Percentiles rank a stretch among this genome's conserved stretches.
phyloP scores from a whole-genome alignment of 1,140 invertebrate species.

The Drosophila nasuta region DNA sequence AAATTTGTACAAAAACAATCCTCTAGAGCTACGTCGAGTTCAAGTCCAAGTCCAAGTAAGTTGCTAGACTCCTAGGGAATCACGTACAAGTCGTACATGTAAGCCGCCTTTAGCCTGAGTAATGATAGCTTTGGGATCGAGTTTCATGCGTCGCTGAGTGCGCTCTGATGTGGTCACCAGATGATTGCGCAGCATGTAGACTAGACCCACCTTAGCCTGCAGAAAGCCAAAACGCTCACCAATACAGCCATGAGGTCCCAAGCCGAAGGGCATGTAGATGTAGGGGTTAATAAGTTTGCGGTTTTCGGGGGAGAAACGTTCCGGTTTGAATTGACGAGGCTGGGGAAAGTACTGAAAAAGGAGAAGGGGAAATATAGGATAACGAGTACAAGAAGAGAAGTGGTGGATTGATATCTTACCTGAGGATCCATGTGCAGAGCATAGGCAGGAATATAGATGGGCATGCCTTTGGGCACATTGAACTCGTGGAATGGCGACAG shows the following conservation, averaged over 20 bases:
- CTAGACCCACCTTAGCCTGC: constrained; percentile 75
- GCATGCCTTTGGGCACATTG: constrained; percentile 70
- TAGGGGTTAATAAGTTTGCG: constrained; percentile 85
- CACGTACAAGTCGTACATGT: constrained; percentile 67
- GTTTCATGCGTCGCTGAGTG: constrained; percentile 63
- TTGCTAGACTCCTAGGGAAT: constrained; percentile 65
- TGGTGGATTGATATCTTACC: constrained; percentile 34
- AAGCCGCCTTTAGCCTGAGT: constrained; percentile 74
- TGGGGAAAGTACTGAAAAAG: constrained; percentile 88
- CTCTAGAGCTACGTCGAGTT: background rate
- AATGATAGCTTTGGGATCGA: constrained; percentile 74
- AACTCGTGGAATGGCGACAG: constrained; percentile 65
- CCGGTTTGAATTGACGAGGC: constrained; percentile 88
- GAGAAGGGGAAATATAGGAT: background rate
- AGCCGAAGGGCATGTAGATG: constrained; percentile 91
- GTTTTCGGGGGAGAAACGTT: constrained; percentile 87
- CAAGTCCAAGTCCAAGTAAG: constrained; percentile 13
- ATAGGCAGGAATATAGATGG: constrained; percentile 75
- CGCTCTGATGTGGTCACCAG: constrained; percentile 60
- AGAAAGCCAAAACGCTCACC: constrained; percentile 85
- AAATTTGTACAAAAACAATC: background rate
- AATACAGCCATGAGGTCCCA: constrained; percentile 91
- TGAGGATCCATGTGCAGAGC: constrained; percentile 78
- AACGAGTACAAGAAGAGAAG: too few relatives aligned
- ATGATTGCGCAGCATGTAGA: constrained; percentile 76